Percentiles rank a stretch among this genome's conserved stretches.
phyloP scores from a whole-genome alignment of 2,888 invertebrate species.

The Sarcophaga subvicina region DNA sequence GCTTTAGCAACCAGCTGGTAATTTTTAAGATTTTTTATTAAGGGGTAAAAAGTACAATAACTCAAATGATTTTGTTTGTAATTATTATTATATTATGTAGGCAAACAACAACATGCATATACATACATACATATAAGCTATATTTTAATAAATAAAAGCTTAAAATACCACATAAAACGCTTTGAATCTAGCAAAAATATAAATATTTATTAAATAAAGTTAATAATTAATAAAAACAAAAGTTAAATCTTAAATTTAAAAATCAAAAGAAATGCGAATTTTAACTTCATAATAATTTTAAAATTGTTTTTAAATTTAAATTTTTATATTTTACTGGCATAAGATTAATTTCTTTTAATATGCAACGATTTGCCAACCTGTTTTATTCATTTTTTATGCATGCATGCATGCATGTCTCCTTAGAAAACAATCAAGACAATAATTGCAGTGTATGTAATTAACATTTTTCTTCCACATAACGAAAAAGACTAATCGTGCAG shows the following conservation, averaged over 20 bases:
- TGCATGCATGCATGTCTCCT: neutral
- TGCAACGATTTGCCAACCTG: too few species aligned
- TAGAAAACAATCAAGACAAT: neutral
- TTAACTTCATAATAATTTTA: neutral
- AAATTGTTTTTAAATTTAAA: too few species aligned
- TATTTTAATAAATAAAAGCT: constrained; percentile 19
- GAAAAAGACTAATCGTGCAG: too few species aligned
- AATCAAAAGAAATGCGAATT: neutral
- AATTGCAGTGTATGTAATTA: neutral
- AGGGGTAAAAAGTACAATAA: constrained; percentile 35
- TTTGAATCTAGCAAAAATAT: too few species aligned
- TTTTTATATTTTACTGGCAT: too few species aligned
- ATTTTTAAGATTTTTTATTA: constrained; percentile 39
- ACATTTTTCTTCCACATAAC: too few species aligned
- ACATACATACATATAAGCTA: neutral
- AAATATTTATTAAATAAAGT: too few species aligned
- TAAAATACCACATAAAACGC: neutral
- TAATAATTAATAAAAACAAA: neutral
- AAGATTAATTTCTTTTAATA: too few species aligned
- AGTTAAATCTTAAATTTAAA: neutral
- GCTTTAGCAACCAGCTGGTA: constrained; percentile 61
- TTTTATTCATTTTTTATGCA: neutral
- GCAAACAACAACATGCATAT: neutral
- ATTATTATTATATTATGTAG: constrained; percentile 29
- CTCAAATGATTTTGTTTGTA: neutral